These are phyloP conservation scores for Drosophila equinoxialis DNA, from an alignment of 1,140 invertebrate species.

Conservation along the genomic window DNA sequence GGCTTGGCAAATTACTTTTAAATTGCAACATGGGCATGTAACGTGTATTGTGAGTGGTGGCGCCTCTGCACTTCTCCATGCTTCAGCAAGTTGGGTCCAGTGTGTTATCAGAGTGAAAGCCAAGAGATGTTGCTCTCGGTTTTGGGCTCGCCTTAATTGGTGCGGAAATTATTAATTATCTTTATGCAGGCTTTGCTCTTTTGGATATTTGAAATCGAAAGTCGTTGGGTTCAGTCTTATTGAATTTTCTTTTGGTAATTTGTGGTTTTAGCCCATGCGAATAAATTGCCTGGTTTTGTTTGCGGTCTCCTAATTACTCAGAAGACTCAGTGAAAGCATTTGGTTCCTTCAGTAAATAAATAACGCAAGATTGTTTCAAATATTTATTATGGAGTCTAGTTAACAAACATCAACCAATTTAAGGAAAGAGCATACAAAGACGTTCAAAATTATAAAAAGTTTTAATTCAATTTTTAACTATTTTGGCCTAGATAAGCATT, in stretches of 20 bases:
- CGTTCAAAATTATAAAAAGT: neutral
- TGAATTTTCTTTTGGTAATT: conserved; percentile 23
- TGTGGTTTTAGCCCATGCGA: neutral
- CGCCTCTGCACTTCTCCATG: conserved; percentile 22
- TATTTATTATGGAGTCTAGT: no score
- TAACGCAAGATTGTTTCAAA: no score
- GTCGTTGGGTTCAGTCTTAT: conserved; percentile 8
- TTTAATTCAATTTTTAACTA: neutral
- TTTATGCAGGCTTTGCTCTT: conserved; percentile 27
- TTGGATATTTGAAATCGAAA: conserved; percentile 49
- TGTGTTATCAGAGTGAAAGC: conserved; percentile 51
- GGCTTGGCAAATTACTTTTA: neutral
- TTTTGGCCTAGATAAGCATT: neutral
- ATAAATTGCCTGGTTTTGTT: neutral
- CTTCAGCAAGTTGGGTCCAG: conserved; percentile 27
- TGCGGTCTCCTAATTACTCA: conserved; percentile 6
- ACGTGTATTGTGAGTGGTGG: neutral
- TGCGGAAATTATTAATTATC: conserved; percentile 80
- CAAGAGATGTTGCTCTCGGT: conserved; percentile 31
- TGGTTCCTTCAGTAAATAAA: no score
- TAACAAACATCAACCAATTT: neutral
- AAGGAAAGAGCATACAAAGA: neutral
- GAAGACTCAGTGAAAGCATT: neutral
- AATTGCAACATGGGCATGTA: conserved; percentile 5
- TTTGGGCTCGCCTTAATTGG: conserved; percentile 63